Evolutionary conservation across 1,140 invertebrate genomes (phyloP), one percentile per base, ranked within the genome.

Genomic region (Acromyrmex charruanus): DNA sequence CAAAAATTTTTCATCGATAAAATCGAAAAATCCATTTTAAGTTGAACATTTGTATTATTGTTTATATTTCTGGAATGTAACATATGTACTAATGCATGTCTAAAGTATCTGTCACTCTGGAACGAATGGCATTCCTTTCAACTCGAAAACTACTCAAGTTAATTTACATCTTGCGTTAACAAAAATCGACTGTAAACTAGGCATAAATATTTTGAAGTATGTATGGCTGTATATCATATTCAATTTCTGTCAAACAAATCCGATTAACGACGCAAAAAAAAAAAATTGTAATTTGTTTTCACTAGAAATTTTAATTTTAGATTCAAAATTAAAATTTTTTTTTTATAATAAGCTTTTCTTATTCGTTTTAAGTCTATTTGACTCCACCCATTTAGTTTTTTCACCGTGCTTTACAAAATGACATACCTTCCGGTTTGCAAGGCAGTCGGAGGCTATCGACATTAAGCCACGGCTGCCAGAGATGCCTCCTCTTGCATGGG

Each of bases 401-500:
- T 39, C 10, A 53, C 16, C 35, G 49, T 16, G 14, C 51, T 75
- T 21, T 53, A 51, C 9, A 53, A 55, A 77, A 14, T 80, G 58
- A 68, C 21, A 4, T 81, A 81, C 77, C 77, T 81, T 81, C 31
- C 28, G 49, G n/a, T 59, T 92, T 93, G 61, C 75, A 89, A 31
- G 49, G 53, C 55, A 89, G 53, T 61, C 84, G 91, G 82, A 92
- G 71, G 66, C 49, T 87, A 71, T 93, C 92, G n/a, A 91, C 88
- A 82, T 75, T 93, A 58, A 94, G 92, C 95, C 95, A 95, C 31
- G 95, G 95, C 77, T 95, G 95, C 95, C 95, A 95, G 66, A 95
- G 91, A 74, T 86, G 91, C 25, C 85, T 88, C 87, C 91, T 89
- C 59, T 93, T 93, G 51, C 91, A 89, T 53, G 92, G 88, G 58